Percentiles rank a stretch among this genome's conserved stretches.
These are phyloP conservation scores for Sanderia malayensis DNA, from an alignment of 30 jellyfish, hydroid and myxozoan species.

Conservation along the genomic window DNA sequence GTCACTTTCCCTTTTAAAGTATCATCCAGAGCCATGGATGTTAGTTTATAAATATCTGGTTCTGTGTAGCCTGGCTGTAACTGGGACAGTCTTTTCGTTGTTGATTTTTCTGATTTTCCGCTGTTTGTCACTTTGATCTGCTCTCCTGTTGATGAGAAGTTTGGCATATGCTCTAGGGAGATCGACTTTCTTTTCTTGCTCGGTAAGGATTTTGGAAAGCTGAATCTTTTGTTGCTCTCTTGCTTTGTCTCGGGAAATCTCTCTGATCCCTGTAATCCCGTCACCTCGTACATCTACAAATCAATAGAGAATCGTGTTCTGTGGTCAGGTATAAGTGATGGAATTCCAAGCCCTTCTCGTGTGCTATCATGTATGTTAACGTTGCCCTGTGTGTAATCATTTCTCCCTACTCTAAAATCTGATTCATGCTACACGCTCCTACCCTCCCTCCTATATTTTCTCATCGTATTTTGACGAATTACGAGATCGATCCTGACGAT, in stretches of 20 bases:
- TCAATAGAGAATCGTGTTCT: no score
- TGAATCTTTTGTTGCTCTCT: constrained; percentile 53
- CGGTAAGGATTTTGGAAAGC: constrained; percentile 41
- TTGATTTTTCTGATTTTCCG: constrained; percentile 3
- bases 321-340: no score
- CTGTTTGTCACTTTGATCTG: constrained; percentile 41
- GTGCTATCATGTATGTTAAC: no score
- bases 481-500: no score
- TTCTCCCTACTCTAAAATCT: no score
- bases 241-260: constrained; percentile 10
- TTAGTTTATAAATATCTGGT: constrained; percentile 51
- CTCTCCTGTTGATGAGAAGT: constrained; percentile 58
- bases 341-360: no score
- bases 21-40: constrained; percentile 79
- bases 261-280: constrained; percentile 11
- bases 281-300: constrained; percentile 46
- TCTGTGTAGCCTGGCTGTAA: constrained; percentile 73
- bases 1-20: constrained; percentile 74
- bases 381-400: no score
- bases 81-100: constrained; percentile 30
- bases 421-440: no score
- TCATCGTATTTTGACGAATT: no score
- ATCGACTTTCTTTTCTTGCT: constrained; percentile 46
- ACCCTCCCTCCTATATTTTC: no score
- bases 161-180: constrained; percentile 56